Evolutionary conservation across 2,113 vertebrate genomes (phyloP).

Genomic region (Gasterosteus aculeatus): DNA sequence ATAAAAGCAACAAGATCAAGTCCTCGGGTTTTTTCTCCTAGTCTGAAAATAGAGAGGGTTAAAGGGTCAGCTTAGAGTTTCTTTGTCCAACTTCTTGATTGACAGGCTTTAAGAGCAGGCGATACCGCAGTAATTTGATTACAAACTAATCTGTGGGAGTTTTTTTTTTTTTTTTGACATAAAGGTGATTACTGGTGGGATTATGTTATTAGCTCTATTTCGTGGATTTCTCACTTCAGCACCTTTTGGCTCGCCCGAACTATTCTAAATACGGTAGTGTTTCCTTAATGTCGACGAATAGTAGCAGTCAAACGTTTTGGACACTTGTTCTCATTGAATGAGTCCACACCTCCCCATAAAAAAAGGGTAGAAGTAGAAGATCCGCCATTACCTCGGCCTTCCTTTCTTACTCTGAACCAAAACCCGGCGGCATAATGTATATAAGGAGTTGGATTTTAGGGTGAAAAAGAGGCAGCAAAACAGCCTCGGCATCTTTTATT

Average conservation of each 20-base stretch:
- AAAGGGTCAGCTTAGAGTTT: slow-evolving; percentile 59
- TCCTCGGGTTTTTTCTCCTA: slow-evolving; percentile 49
- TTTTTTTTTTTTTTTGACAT: slow-evolving; percentile 26
- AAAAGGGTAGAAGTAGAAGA: too few species aligned
- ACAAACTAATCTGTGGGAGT: slow-evolving; percentile 26
- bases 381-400: too few species aligned
- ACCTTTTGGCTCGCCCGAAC: background rate
- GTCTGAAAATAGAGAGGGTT: slow-evolving; percentile 64
- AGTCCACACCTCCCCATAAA: background rate
- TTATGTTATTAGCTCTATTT: slow-evolving; percentile 20
- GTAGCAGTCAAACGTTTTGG: too few species aligned
- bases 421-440: too few species aligned
- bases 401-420: too few species aligned
- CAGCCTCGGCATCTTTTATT: too few species aligned
- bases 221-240: background rate
- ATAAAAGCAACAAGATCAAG: slow-evolving; percentile 83
- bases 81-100: slow-evolving; percentile 44
- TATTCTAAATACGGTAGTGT: background rate
- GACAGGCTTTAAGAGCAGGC: slow-evolving; percentile 29
- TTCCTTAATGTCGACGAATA: background rate
- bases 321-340: background rate
- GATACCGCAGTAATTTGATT: slow-evolving; percentile 27
- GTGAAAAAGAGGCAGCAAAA: background rate
- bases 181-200: slow-evolving; percentile 30
- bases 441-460: too few species aligned